Conservation (phyloP, 1,140 invertebrate species). For the Cotesia vestalis region DNA sequence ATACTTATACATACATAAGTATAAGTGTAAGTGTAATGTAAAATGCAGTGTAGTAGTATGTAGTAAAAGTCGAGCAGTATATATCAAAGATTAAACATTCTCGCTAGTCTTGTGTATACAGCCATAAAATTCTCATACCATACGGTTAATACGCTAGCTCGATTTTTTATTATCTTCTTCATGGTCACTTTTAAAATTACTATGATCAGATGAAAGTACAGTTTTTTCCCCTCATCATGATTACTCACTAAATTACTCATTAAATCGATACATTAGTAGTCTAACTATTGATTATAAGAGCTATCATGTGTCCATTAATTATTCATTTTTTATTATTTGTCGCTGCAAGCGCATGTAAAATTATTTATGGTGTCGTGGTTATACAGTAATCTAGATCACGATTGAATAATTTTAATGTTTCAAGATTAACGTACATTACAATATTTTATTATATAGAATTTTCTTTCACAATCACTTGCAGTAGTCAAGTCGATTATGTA, state of each 20-base stretch:
- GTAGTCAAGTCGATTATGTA: too few species aligned
- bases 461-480: too few species aligned
- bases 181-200: conserved; percentile 29
- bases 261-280: conserved; percentile 33
- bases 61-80: conserved; percentile 10
- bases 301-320: conserved; percentile 20
- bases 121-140: neutral
- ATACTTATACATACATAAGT: too few species aligned
- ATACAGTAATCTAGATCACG: neutral
- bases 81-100: neutral
- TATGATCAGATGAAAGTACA: conserved; percentile 25
- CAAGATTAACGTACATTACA: too few species aligned
- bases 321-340: conserved; percentile 1
- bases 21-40: too few species aligned
- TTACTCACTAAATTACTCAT: conserved; percentile 27
- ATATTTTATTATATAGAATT: too few species aligned
- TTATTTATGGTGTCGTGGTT: neutral
- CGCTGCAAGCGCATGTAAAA: neutral
- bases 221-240: conserved; percentile 10
- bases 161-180: conserved; percentile 2
- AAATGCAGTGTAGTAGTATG: neutral
- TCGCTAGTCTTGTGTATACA: neutral
- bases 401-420: neutral
- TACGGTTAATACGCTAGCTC: neutral
- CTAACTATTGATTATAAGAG: conserved; percentile 21